Percentiles rank a stretch among this genome's conserved stretches.
Conservation (phyloP, 2,888 invertebrate species). For the Oeneis ivallda region DNA sequence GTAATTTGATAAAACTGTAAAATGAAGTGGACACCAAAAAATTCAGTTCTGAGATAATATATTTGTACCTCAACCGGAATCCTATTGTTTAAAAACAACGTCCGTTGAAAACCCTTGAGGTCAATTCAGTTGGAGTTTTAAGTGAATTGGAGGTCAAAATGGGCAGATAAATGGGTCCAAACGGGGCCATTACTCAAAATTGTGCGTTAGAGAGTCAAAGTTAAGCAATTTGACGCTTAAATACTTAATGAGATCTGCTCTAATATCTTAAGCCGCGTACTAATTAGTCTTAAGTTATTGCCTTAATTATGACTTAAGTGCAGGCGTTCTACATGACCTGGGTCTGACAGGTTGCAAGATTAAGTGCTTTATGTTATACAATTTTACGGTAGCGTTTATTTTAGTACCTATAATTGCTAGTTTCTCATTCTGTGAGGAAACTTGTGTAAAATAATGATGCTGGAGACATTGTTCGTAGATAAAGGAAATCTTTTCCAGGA, state of each 20-base stretch:
- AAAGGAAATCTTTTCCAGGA: too few species aligned
- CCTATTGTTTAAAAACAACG: neutral
- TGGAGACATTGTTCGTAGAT: too few species aligned
- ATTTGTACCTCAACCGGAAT: too few species aligned
- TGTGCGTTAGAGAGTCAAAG: constrained; percentile 16
- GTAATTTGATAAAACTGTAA: too few species aligned
- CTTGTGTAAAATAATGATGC: too few species aligned
- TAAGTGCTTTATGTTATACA: constrained; percentile 17
- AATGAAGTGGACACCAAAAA: too few species aligned
- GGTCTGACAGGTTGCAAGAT: constrained; percentile 24
- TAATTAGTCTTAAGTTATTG: constrained; percentile 35
- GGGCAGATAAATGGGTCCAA: constrained; percentile 1
- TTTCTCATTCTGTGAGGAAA: too few species aligned
- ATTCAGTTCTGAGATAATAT: too few species aligned
- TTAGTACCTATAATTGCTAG: too few species aligned
- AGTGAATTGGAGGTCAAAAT: constrained; percentile 3
- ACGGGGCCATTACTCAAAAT: constrained; percentile 19
- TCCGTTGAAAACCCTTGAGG: neutral
- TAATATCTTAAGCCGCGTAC: constrained; percentile 29
- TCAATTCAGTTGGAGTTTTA: neutral
- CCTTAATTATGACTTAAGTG: constrained; percentile 37
- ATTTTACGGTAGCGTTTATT: neutral
- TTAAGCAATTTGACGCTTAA: constrained; percentile 23
- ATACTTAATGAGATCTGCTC: constrained; percentile 22
- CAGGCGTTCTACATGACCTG: constrained; percentile 35